Percentiles rank a stretch among this genome's conserved stretches.
These are phyloP conservation scores for Acanthoscelides obtectus DNA, from an alignment of 2,888 invertebrate genomes.

Conservation along the genomic window DNA sequence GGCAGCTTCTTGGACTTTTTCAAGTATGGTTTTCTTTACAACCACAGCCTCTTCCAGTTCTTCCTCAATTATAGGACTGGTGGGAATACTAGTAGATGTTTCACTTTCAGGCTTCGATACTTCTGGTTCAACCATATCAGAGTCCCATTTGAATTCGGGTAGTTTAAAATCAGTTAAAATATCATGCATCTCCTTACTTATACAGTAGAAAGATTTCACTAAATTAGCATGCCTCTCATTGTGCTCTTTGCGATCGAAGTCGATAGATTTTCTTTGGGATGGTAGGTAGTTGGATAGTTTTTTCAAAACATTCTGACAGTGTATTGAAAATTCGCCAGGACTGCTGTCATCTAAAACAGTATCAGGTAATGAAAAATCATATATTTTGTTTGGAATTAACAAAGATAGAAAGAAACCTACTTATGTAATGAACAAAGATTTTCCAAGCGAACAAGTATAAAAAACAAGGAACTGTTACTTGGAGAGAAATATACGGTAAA, in stretches of 20 bases:
- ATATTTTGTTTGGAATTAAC: too few species aligned
- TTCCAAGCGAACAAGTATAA: too few species aligned
- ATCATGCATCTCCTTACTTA: constrained; percentile 7
- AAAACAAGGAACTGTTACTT: too few species aligned
- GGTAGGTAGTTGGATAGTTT: background rate
- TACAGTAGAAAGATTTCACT: constrained; percentile 4
- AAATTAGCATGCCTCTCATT: background rate
- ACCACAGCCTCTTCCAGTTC: background rate
- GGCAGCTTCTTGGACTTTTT: constrained; percentile 13
- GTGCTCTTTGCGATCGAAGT: background rate
- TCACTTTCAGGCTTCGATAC: constrained; percentile 1
- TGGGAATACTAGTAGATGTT: background rate
- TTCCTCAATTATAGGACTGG: background rate
- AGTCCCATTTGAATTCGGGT: background rate
- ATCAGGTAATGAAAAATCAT: background rate
- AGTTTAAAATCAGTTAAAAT: background rate
- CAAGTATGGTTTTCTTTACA: constrained; percentile 10
- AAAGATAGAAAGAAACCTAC: too few species aligned
- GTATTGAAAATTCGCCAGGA: constrained; percentile 1
- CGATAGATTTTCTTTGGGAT: background rate
- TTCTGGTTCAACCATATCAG: constrained; percentile 4
- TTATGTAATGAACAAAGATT: too few species aligned
- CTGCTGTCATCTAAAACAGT: background rate
- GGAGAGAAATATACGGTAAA: too few species aligned
- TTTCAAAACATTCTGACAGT: background rate